Evolutionary conservation across 2,113 vertebrate genomes (phyloP).

Genomic region (Campylorhamphus procurvoides): DNA sequence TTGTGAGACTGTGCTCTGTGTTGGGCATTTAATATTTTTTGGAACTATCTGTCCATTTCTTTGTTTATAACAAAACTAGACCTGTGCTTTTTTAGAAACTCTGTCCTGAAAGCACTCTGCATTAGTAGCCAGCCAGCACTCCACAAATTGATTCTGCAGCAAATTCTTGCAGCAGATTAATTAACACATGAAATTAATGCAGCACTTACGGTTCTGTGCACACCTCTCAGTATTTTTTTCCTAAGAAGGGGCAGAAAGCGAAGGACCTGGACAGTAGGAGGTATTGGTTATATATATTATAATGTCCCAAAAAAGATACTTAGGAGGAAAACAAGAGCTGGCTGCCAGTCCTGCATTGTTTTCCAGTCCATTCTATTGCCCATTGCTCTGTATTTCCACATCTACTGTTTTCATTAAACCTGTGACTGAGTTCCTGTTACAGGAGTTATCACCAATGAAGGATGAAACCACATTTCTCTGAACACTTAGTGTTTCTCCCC

Average conservation of each 20-base stretch:
- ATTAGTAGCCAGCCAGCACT: neutral
- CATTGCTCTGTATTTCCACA: neutral
- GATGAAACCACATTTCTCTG: neutral
- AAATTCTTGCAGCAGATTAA: neutral
- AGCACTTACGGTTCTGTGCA: neutral
- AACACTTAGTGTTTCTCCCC: neutral
- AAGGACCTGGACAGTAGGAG: neutral
- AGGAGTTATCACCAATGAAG: neutral
- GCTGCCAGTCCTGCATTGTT: neutral
- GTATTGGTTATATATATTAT: neutral
- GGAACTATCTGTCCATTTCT: neutral
- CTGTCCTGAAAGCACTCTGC: neutral
- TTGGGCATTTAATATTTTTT: neutral
- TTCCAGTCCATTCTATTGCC: neutral
- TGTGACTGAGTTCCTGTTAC: neutral
- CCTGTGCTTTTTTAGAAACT: neutral
- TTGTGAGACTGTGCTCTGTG: neutral
- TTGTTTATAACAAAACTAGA: neutral
- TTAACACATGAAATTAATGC: neutral
- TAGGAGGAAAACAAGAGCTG: neutral
- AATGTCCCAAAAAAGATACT: neutral
- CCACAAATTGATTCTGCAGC: neutral
- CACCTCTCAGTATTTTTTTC: neutral
- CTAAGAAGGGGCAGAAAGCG: neutral
- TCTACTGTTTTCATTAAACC: neutral